These are phyloP conservation scores for Rhea americana DNA, from an alignment of 2,113 vertebrate species.

Conservation along the genomic window DNA sequence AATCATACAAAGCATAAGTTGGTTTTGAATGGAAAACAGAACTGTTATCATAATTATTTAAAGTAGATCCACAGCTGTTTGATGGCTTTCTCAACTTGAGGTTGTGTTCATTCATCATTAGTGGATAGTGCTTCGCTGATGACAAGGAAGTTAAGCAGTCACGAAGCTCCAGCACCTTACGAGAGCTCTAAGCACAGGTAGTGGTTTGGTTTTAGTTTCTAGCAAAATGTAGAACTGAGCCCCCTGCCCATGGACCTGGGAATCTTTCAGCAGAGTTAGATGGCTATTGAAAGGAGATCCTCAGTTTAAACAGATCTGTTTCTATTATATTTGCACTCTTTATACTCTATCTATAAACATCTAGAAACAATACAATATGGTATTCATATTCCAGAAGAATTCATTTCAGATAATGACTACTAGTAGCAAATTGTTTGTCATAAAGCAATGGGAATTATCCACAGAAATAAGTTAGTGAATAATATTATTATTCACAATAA, in stretches of 20 bases:
- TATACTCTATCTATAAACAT: conserved; percentile 6
- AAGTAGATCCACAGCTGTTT: neutral
- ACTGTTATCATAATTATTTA: neutral
- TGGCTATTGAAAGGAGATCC: neutral
- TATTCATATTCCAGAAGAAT: neutral
- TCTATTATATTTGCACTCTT: neutral
- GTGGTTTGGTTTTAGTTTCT: neutral
- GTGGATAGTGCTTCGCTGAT: neutral
- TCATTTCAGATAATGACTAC: neutral
- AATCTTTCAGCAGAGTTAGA: neutral
- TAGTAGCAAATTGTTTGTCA: neutral
- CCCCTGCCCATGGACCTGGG: neutral
- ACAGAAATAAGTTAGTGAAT: neutral
- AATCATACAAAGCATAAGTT: neutral
- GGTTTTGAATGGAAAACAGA: neutral
- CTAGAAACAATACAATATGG: neutral
- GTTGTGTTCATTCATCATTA: too few species aligned
- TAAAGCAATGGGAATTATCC: neutral
- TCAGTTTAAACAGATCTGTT: neutral
- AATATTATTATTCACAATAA: neutral
- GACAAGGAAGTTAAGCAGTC: neutral
- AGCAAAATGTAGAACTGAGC: neutral
- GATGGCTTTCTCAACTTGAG: fast-evolving
- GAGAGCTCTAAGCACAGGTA: neutral
- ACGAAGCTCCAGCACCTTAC: neutral